These are phyloP conservation scores for Nomada flava DNA, from an alignment of 2,888 invertebrate genomes.

Conservation along the genomic window DNA sequence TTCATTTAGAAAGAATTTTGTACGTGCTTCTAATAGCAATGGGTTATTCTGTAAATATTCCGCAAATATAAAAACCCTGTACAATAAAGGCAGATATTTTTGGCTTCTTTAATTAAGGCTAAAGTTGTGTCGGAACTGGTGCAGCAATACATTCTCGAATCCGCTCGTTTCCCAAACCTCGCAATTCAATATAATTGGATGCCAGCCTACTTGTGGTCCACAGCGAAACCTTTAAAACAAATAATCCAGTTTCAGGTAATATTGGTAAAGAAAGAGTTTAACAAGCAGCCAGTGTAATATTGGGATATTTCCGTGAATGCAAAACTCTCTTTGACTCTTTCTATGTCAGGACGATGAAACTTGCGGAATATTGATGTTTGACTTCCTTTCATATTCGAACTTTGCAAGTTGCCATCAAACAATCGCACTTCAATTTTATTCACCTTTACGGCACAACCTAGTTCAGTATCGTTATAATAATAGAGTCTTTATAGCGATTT, in stretches of 20 bases:
- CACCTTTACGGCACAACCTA: conserved; percentile 43
- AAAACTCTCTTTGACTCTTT: background rate
- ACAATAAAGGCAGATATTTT: too few relatives aligned
- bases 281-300: background rate
- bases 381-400: conserved; percentile 41
- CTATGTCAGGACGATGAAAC: background rate
- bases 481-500: conserved; percentile 7
- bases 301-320: background rate
- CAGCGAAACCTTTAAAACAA: too few relatives aligned
- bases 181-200: too few relatives aligned
- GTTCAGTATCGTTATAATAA: conserved; percentile 37
- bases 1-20: too few relatives aligned
- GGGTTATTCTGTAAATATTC: too few relatives aligned
- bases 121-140: too few relatives aligned
- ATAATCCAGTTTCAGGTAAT: background rate
- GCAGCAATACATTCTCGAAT: too few relatives aligned
- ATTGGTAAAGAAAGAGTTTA: background rate
- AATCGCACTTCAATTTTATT: conserved; percentile 33
- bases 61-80: too few relatives aligned
- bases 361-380: conserved; percentile 29
- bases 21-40: too few relatives aligned
- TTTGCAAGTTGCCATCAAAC: conserved; percentile 48
- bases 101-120: too few relatives aligned
- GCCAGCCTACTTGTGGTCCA: too few relatives aligned
- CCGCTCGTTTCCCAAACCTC: too few relatives aligned